phyloP scores from a whole-genome alignment of 2,113 vertebrate species.

The Coracopsis vasa region DNA sequence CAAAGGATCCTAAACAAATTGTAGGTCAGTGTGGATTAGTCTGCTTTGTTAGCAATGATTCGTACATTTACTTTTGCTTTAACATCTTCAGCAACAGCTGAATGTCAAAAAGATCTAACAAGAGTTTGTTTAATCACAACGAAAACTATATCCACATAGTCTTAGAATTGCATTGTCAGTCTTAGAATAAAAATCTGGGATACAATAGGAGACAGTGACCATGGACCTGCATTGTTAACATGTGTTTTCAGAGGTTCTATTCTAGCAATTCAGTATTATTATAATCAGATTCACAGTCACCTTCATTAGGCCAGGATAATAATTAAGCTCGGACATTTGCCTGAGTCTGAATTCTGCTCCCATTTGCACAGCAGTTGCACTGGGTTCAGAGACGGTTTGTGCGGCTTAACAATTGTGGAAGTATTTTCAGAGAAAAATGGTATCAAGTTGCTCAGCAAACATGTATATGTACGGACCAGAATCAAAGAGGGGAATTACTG shows the following conservation, averaged over 20 bases:
- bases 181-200: neutral
- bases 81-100: slow-evolving; percentile 92
- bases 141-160: slow-evolving; percentile 23
- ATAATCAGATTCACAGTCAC: neutral
- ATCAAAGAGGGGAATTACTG: neutral
- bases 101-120: slow-evolving; percentile 72
- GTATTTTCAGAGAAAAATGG: neutral
- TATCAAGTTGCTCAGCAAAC: neutral
- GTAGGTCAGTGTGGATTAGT: slow-evolving; percentile 90
- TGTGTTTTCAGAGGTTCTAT: neutral
- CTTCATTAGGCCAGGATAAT: neutral
- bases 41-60: slow-evolving; percentile 84
- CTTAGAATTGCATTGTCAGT: neutral
- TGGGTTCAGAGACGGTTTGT: neutral
- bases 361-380: neutral
- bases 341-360: neutral
- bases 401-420: neutral
- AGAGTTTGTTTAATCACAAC: slow-evolving; percentile 61
- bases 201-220: slow-evolving; percentile 19
- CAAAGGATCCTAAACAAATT: slow-evolving; percentile 87
- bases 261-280: neutral
- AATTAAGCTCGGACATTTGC: neutral
- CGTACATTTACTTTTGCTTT: slow-evolving; percentile 84
- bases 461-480: neutral
- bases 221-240: neutral